phyloP scores from a whole-genome alignment of 2,113 vertebrate genomes.

The Eolophus roseicapilla region DNA sequence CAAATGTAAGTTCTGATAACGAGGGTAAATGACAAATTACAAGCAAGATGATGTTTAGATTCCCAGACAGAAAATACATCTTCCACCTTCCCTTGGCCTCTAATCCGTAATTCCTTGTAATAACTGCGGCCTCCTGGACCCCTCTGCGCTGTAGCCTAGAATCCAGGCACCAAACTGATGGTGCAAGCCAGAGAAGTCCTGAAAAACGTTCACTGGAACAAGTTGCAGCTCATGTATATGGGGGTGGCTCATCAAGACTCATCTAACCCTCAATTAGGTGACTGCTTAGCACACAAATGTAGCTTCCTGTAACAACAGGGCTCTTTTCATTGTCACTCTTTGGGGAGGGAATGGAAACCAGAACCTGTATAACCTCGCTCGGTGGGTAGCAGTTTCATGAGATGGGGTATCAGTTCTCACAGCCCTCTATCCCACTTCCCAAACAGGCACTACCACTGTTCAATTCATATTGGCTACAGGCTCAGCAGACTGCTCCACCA shows the following conservation, averaged over 20 bases:
- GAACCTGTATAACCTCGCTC: neutral
- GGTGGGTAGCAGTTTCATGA: neutral
- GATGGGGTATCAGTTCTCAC: neutral
- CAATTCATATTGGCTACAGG: neutral
- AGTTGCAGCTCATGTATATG: neutral
- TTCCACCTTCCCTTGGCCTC: neutral
- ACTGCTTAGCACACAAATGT: neutral
- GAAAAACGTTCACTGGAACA: neutral
- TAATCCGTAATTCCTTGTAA: neutral
- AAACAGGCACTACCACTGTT: neutral
- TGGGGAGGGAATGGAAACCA: neutral
- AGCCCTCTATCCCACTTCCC: neutral
- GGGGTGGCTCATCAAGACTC: neutral
- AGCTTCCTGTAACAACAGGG: neutral
- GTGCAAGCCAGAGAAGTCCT: neutral
- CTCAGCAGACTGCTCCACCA: neutral
- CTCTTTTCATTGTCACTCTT: neutral
- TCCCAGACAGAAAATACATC: neutral
- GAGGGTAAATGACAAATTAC: neutral
- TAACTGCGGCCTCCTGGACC: neutral
- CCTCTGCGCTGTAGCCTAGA: neutral
- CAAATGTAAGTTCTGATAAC: neutral
- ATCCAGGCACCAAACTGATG: neutral
- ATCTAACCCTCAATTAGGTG: neutral
- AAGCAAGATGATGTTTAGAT: neutral